These are phyloP conservation scores for Platysternon megacephalum DNA, from an alignment of 2,113 vertebrate genomes.

Conservation along the genomic window DNA sequence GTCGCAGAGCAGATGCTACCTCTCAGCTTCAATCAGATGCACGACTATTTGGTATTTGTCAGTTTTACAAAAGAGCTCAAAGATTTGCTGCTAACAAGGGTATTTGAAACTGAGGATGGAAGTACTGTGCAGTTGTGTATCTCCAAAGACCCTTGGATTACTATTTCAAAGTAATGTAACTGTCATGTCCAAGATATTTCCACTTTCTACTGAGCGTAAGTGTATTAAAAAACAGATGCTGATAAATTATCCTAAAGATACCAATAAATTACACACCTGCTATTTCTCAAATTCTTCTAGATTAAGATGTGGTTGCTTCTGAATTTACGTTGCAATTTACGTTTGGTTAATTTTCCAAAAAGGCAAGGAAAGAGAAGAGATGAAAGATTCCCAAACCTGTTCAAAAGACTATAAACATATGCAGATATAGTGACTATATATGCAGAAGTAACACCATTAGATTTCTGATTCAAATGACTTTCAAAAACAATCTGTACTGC, in stretches of 20 bases:
- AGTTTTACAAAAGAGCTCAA: accelerated
- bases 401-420: background rate
- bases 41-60: accelerated
- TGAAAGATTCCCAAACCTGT: background rate
- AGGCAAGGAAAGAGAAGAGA: background rate
- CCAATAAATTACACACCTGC: background rate
- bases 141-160: background rate
- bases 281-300: background rate
- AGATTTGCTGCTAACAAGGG: background rate
- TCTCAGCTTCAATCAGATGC: slow-evolving; percentile 68
- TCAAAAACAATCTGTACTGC: background rate
- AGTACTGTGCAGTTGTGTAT: background rate
- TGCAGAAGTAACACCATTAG: background rate
- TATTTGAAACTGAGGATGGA: accelerated
- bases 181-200: background rate
- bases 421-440: background rate
- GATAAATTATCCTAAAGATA: background rate
- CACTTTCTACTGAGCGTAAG: background rate
- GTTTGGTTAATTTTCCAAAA: background rate
- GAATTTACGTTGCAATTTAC: background rate
- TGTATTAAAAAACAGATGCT: background rate
- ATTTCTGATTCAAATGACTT: background rate
- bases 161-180: background rate
- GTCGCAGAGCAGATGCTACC: slow-evolving; percentile 51
- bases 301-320: background rate